Evolutionary conservation across 2,113 vertebrate species (phyloP).

Genomic region (Camelus dromedarius): DNA sequence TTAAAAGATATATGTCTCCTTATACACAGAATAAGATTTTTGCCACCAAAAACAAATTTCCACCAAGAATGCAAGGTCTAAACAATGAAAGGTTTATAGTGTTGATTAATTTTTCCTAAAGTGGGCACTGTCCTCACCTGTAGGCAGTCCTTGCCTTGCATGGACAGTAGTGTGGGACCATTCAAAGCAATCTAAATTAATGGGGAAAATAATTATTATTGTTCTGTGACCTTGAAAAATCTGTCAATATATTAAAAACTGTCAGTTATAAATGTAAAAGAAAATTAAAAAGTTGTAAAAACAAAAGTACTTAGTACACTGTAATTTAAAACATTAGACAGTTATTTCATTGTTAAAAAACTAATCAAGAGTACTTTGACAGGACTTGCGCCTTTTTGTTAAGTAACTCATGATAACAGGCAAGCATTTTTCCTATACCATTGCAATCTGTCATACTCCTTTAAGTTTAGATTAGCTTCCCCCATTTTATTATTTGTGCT

Average conservation of each 20-base stretch:
- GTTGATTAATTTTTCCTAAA: not conserved
- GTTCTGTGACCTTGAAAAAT: not conserved
- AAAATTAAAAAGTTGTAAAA: not conserved
- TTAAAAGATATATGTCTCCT: not conserved
- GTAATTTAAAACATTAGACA: constrained; percentile 14
- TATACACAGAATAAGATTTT: not conserved
- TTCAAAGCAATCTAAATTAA: not conserved
- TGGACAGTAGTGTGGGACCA: not conserved
- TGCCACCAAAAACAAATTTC: not conserved
- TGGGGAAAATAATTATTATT: not conserved
- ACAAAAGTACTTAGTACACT: not conserved
- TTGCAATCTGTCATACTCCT: not conserved
- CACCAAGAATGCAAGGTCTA: not conserved
- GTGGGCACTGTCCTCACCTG: not conserved
- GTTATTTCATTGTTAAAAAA: not conserved
- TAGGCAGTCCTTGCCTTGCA: not conserved
- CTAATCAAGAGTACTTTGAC: not conserved
- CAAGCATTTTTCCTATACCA: not conserved
- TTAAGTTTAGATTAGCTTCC: not conserved
- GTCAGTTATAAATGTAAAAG: not conserved
- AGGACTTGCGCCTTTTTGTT: not conserved
- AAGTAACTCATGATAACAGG: not conserved
- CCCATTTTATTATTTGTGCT: not conserved
- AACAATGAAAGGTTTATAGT: not conserved
- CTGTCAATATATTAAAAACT: constrained; percentile 29